Percentiles rank a stretch among this genome's conserved stretches.
Evolutionary conservation across 2,113 vertebrate genomes (phyloP).

Genomic region (Pelodiscus sinensis): DNA sequence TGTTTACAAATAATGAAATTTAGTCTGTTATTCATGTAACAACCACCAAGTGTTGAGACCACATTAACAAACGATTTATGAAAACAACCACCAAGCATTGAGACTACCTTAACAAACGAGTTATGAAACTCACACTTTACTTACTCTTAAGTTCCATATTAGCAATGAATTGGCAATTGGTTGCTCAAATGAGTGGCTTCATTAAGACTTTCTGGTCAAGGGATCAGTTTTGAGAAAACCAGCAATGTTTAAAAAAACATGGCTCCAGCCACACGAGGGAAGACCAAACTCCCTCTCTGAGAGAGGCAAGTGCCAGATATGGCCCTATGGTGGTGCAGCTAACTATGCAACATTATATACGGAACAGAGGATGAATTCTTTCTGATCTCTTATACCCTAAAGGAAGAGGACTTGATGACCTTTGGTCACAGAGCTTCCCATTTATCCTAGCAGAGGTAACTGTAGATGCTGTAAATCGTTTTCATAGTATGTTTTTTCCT

Average conservation of each 20-base stretch:
- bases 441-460: neutral
- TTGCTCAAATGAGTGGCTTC: slow-evolving; percentile 1
- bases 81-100: slow-evolving; percentile 32
- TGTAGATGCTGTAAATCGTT: neutral
- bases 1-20: slow-evolving; percentile 21
- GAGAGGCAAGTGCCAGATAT: neutral
- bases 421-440: neutral
- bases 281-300: neutral
- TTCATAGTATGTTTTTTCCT: neutral
- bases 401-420: neutral
- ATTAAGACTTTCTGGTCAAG: slow-evolving; percentile 20
- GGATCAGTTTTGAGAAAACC: slow-evolving; percentile 22
- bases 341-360: rapidly evolving
- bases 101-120: neutral
- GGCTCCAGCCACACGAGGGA: neutral
- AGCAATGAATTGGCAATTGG: slow-evolving; percentile 47
- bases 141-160: slow-evolving; percentile 8
- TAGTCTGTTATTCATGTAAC: neutral
- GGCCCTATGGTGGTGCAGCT: neutral
- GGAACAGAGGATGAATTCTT: neutral
- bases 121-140: slow-evolving; percentile 52
- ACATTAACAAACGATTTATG: slow-evolving; percentile 37
- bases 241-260: neutral
- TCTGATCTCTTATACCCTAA: neutral
- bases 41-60: slow-evolving; percentile 33